Conservation (phyloP, 2,888 invertebrate genomes). For the Hypsopygia costalis region DNA sequence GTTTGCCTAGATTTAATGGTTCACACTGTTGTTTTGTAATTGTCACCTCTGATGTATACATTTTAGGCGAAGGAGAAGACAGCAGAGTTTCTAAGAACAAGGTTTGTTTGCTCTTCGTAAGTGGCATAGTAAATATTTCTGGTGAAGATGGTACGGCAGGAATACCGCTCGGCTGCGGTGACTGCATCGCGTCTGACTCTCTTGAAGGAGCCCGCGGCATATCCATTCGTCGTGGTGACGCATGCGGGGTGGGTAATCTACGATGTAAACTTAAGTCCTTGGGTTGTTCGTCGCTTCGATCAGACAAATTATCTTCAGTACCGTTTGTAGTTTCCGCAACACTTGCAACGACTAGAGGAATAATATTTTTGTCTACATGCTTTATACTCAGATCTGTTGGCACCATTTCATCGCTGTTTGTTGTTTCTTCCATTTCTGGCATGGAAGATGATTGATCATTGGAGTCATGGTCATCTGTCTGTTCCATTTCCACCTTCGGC, state of each 20-base stretch:
- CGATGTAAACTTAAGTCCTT: constrained; percentile 82
- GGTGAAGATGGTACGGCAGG: constrained; percentile 86
- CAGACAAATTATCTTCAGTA: constrained; percentile 53
- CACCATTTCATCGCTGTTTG: constrained; percentile 57
- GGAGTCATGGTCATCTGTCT: constrained; percentile 18
- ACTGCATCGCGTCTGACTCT: constrained; percentile 86
- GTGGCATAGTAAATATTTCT: constrained; percentile 80
- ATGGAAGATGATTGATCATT: constrained; percentile 22
- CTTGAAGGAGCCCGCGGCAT: constrained; percentile 83
- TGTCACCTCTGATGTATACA: constrained; percentile 79
- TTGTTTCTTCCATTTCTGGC: constrained; percentile 24
- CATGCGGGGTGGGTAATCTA: constrained; percentile 61
- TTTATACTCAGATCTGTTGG: constrained; percentile 81
- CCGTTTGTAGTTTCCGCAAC: constrained; percentile 41
- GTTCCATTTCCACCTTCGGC: constrained; percentile 18
- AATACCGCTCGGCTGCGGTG: constrained; percentile 86
- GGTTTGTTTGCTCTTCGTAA: constrained; percentile 71
- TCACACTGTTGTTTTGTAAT: constrained; percentile 82
- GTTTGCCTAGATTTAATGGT: constrained; percentile 85
- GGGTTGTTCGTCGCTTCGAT: constrained; percentile 78
- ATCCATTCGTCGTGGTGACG: constrained; percentile 68
- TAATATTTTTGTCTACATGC: constrained; percentile 47
- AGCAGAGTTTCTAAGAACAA: constrained; percentile 83
- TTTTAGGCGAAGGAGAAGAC: constrained; percentile 80
- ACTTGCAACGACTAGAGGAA: constrained; percentile 28